phyloP scores from a whole-genome alignment of 2,888 invertebrate genomes.

The Micoletzkya japonica region DNA sequence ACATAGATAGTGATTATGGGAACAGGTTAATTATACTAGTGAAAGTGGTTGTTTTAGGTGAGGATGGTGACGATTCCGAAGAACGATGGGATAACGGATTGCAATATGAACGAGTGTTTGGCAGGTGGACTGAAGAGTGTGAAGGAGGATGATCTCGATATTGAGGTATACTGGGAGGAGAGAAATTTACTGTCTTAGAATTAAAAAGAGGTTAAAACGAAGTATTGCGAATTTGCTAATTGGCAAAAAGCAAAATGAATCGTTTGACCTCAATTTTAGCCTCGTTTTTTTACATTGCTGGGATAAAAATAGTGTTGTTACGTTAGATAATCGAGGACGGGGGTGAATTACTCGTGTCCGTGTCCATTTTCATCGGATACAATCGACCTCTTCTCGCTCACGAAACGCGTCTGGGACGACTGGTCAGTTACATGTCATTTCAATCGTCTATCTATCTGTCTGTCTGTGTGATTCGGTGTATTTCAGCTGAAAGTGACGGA shows the following conservation, averaged over 20 bases:
- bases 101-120: neutral
- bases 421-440: conserved; percentile 32
- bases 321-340: neutral
- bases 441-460: neutral
- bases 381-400: conserved; percentile 37
- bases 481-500: conserved; percentile 64
- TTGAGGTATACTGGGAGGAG: too few species aligned
- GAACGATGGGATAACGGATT: conserved; percentile 5
- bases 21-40: neutral
- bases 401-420: conserved; percentile 47
- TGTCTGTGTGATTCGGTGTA: neutral
- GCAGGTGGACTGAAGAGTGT: too few species aligned
- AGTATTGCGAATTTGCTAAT: too few species aligned
- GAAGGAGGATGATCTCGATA: too few species aligned
- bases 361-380: conserved; percentile 46
- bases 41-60: neutral
- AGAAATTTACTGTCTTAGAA: too few species aligned
- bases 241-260: too few species aligned
- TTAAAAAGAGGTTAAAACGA: too few species aligned
- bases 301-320: too few species aligned
- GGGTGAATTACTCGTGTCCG: conserved; percentile 39
- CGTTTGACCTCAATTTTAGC: too few species aligned
- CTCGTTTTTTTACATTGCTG: too few species aligned
- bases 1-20: neutral
- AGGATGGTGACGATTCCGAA: conserved; percentile 4